Evolutionary conservation across 2,113 vertebrate species (phyloP).

Genomic region (Scalopus aquaticus): DNA sequence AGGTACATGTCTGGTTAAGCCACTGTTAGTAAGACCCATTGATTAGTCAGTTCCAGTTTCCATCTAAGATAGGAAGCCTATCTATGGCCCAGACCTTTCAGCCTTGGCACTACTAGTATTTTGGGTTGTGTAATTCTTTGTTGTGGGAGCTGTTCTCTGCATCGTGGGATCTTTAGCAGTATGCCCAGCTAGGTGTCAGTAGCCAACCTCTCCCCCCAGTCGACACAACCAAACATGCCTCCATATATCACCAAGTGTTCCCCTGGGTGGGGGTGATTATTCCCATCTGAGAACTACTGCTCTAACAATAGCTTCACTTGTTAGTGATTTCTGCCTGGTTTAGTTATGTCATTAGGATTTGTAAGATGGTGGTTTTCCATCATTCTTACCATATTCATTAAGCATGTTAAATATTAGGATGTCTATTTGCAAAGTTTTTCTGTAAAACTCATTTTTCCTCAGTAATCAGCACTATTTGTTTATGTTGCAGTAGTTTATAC

Average conservation of each 20-base stretch:
- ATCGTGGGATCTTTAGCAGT: background rate
- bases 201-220: background rate
- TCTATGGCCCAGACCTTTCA: too few relatives aligned
- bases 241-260: background rate
- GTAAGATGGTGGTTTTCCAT: constrained; percentile 15
- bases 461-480: constrained; percentile 4
- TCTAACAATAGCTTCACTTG: background rate
- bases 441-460: constrained; percentile 22
- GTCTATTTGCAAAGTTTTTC: constrained; percentile 30
- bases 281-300: background rate
- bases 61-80: background rate
- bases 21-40: background rate
- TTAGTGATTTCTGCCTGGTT: background rate
- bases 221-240: background rate
- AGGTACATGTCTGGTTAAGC: background rate
- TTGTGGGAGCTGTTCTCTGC: background rate
- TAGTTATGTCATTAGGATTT: constrained; percentile 9
- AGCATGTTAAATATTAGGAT: background rate
- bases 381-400: constrained; percentile 11
- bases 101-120: background rate
- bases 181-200: background rate
- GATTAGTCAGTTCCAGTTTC: background rate
- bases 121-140: background rate
- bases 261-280: background rate
- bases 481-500: background rate